These are phyloP conservation scores for Tridacna gigas DNA, from an alignment of 2,888 invertebrate species.

Conservation along the genomic window DNA sequence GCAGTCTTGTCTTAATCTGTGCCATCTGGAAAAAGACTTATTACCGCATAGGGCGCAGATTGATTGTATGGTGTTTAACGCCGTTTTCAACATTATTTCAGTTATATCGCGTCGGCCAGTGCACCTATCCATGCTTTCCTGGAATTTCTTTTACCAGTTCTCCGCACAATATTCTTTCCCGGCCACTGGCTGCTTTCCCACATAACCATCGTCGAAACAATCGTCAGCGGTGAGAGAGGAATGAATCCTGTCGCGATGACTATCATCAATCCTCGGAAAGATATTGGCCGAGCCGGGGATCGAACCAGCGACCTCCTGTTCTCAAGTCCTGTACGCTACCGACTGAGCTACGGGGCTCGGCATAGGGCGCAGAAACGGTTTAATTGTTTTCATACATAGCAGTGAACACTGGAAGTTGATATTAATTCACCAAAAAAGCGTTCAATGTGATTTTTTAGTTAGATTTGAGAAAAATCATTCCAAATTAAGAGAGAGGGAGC, in stretches of 20 bases:
- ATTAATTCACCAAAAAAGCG: no score
- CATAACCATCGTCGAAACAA: neutral
- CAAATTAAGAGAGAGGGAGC: no score
- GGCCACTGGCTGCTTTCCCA: neutral
- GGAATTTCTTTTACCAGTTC: neutral
- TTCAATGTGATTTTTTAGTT: no score
- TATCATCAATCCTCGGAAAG: neutral
- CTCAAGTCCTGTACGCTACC: neutral
- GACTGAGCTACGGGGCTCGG: constrained; percentile 1
- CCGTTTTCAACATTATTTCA: neutral
- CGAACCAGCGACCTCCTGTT: neutral
- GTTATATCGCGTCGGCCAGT: neutral
- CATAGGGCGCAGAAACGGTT: neutral
- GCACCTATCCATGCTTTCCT: neutral
- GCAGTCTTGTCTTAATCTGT: no score
- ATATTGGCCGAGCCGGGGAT: neutral
- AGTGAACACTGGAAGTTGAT: no score
- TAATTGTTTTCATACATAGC: no score
- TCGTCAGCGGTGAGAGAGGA: neutral
- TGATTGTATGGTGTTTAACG: neutral
- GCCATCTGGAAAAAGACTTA: no score
- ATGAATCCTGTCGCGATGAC: neutral
- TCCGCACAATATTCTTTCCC: neutral
- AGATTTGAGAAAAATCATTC: no score
- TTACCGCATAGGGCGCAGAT: no score